phyloP scores from a whole-genome alignment of 1,140 invertebrate genomes.

The Pseudoatta argentina region DNA sequence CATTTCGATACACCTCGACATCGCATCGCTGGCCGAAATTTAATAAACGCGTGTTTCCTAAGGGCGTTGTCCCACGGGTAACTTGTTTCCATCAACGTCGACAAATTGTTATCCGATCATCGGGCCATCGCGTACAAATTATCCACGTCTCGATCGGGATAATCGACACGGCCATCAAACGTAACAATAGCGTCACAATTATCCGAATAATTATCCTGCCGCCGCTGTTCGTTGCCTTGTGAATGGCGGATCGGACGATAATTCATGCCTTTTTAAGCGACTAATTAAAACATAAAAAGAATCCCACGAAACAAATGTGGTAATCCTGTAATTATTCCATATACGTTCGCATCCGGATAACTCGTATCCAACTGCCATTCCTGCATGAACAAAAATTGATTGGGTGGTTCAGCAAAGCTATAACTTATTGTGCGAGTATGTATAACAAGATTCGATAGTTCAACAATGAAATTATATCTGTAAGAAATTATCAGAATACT shows the following conservation, averaged over 20 bases:
- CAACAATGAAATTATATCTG: no score
- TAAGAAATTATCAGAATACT: no score
- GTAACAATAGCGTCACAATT: slow-evolving; percentile 31
- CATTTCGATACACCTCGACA: not conserved
- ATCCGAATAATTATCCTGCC: slow-evolving; percentile 42
- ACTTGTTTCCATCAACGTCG: slow-evolving; percentile 38
- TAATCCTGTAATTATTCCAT: not conserved
- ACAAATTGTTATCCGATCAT: slow-evolving; percentile 50
- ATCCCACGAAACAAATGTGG: not conserved
- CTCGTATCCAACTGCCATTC: not conserved
- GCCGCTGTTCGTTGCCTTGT: not conserved
- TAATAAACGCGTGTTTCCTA: slow-evolving; percentile 24
- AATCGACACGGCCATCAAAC: slow-evolving; percentile 24
- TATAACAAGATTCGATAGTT: no score
- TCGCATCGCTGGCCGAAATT: not conserved
- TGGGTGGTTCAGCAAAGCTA: no score
- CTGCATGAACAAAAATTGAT: no score
- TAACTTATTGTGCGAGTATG: no score
- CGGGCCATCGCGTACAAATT: slow-evolving; percentile 33
- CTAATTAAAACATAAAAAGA: slow-evolving; percentile 28
- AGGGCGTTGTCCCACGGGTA: not conserved
- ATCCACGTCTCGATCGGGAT: slow-evolving; percentile 38
- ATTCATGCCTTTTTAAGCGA: not conserved
- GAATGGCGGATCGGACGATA: not conserved
- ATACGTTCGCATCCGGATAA: not conserved